Evolutionary conservation across 2,888 invertebrate species (phyloP).

Genomic region (Protodeltote pygarga): DNA sequence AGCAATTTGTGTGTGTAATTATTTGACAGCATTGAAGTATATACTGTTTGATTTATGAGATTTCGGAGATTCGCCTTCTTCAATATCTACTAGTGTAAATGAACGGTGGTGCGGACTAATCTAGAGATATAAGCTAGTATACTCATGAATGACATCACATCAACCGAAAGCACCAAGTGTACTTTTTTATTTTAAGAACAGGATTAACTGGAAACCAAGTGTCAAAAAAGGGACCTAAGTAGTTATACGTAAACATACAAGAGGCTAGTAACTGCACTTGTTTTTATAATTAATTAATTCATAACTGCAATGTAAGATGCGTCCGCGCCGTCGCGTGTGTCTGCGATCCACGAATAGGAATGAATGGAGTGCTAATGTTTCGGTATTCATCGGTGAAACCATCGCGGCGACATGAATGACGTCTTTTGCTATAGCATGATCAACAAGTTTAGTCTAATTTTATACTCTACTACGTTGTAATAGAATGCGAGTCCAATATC

Average conservation of each 20-base stretch:
- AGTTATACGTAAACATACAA: constrained; percentile 29
- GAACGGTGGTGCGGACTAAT: constrained; percentile 34
- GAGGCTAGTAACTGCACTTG: constrained; percentile 22
- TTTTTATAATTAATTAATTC: constrained; percentile 11
- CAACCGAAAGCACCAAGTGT: constrained; percentile 6
- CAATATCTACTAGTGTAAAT: constrained; percentile 23
- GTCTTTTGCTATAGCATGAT: too few relatives aligned
- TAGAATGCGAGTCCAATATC: too few relatives aligned
- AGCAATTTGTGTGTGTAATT: constrained; percentile 42
- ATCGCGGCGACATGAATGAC: too few relatives aligned
- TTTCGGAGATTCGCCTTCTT: constrained; percentile 11
- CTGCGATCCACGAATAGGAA: constrained; percentile 22
- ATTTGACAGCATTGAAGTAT: constrained; percentile 13
- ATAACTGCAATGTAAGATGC: constrained; percentile 7
- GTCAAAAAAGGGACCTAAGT: constrained; percentile 46
- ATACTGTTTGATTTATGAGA: constrained; percentile 15
- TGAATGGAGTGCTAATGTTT: constrained; percentile 1
- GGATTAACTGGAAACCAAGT: constrained; percentile 34
- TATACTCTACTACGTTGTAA: too few relatives aligned
- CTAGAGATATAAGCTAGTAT: constrained; percentile 11
- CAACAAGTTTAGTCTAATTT: too few relatives aligned
- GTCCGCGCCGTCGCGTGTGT: constrained; percentile 36
- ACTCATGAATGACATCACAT: constrained; percentile 10
- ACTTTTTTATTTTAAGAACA: constrained; percentile 36
- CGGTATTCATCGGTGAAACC: neutral